Evolutionary conservation across 2,797 vertebrate species (phyloP).

Genomic region (Ptychadena robeensis): DNA sequence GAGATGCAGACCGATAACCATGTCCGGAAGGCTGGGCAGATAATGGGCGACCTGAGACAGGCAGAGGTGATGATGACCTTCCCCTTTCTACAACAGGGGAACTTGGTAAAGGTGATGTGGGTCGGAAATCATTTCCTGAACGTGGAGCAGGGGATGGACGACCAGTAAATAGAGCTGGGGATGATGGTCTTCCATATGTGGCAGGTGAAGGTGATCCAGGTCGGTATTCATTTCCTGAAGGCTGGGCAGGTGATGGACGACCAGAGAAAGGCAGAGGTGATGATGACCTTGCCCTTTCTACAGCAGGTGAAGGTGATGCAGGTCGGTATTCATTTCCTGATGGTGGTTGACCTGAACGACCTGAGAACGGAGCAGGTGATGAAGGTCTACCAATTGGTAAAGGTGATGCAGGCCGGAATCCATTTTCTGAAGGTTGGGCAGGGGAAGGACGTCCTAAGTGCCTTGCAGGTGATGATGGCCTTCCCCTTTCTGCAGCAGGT

Average conservation of each 20-base stretch:
- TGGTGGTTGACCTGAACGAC: background rate
- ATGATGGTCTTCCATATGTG: background rate
- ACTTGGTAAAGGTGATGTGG: background rate
- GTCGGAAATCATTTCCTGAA: background rate
- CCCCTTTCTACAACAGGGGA: background rate
- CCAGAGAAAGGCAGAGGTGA: background rate
- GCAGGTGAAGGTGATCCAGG: background rate
- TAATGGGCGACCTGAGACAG: background rate
- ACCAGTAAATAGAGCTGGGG: background rate
- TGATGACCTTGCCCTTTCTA: background rate
- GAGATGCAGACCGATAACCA: background rate
- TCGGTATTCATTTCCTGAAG: background rate
- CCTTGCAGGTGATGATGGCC: slow-evolving; percentile 2
- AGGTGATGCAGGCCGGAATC: slow-evolving; percentile 7
- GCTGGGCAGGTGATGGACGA: background rate
- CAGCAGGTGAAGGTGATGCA: background rate
- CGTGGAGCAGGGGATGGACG: background rate
- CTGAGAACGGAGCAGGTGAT: background rate
- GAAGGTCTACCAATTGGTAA: background rate
- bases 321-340: background rate
- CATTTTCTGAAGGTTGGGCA: background rate
- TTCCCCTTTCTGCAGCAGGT: background rate
- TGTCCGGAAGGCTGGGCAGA: background rate
- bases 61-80: background rate
- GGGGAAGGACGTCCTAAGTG: background rate